These are phyloP conservation scores for Pseudorhombus dupliciocellatus DNA, from an alignment of 2,113 vertebrate genomes.

Conservation along the genomic window DNA sequence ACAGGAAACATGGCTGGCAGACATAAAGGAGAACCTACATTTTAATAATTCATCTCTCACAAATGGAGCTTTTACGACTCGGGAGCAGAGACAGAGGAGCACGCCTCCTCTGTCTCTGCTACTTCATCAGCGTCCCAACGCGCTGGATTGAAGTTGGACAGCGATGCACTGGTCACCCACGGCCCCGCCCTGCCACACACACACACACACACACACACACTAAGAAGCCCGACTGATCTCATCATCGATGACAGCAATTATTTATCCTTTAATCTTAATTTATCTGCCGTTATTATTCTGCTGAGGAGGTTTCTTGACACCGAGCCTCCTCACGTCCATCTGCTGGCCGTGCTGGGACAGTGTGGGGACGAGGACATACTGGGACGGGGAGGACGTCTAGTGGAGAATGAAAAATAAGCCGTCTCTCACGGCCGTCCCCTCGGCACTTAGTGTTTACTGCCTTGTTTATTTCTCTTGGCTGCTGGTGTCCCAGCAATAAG, in stretches of 20 bases:
- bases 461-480: conserved; percentile 70
- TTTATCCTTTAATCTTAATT: too few species aligned
- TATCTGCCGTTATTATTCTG: too few species aligned
- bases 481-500: conserved; percentile 34
- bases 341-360: conserved; percentile 35
- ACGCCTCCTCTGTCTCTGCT: too few species aligned
- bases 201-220: conserved; percentile 4
- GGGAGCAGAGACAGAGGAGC: too few species aligned
- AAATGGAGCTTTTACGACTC: too few species aligned
- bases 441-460: conserved; percentile 57
- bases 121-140: conserved; percentile 54
- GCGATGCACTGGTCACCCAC: conserved; percentile 60
- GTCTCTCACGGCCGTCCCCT: conserved; percentile 28
- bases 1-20: not conserved
- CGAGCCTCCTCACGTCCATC: too few species aligned
- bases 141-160: conserved; percentile 48
- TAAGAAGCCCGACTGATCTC: not conserved
- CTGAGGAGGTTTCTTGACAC: too few species aligned
- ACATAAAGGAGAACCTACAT: too few species aligned
- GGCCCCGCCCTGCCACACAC: not conserved
- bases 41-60: too few species aligned
- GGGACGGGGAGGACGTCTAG: conserved; percentile 31
- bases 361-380: conserved; percentile 39
- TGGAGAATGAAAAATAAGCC: conserved; percentile 48
- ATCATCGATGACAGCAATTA: too few species aligned